Conservation (phyloP, 2,797 vertebrate species). For the Micromesistius poutassou region DNA sequence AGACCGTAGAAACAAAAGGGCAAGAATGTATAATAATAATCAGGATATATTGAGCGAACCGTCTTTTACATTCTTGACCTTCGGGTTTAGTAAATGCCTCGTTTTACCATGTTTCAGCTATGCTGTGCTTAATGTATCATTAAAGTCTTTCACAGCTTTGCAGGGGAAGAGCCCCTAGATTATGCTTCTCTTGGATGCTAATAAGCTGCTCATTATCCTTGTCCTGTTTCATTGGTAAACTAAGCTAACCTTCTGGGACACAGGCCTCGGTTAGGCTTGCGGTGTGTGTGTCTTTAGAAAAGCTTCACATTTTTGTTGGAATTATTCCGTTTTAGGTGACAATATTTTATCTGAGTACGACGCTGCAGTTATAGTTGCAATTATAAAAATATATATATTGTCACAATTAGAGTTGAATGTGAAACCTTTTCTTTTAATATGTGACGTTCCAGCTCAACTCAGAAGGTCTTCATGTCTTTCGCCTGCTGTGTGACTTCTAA, state of each 20-base stretch:
- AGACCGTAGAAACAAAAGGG: background rate
- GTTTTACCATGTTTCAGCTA: background rate
- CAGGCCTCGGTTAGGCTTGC: background rate
- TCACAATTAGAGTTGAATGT: background rate
- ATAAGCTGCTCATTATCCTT: background rate
- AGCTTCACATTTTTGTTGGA: background rate
- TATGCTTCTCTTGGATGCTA: background rate
- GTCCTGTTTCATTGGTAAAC: background rate
- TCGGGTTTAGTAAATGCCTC: background rate
- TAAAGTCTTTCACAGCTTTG: background rate
- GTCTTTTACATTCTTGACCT: background rate
- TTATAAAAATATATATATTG: too few relatives aligned
- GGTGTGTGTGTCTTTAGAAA: background rate
- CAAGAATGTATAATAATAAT: background rate
- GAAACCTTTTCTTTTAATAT: background rate
- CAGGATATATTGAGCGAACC: background rate
- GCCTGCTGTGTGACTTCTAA: constrained; percentile 36
- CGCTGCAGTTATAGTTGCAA: background rate
- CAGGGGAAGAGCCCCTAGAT: background rate
- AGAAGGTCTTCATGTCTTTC: constrained; percentile 9
- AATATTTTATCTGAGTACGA: background rate
- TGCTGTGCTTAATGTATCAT: background rate
- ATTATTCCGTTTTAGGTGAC: background rate
- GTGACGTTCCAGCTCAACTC: background rate
- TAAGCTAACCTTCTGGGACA: background rate